These are phyloP conservation scores for Rattus rattus DNA, from an alignment of 2,113 vertebrate species.

Conservation along the genomic window DNA sequence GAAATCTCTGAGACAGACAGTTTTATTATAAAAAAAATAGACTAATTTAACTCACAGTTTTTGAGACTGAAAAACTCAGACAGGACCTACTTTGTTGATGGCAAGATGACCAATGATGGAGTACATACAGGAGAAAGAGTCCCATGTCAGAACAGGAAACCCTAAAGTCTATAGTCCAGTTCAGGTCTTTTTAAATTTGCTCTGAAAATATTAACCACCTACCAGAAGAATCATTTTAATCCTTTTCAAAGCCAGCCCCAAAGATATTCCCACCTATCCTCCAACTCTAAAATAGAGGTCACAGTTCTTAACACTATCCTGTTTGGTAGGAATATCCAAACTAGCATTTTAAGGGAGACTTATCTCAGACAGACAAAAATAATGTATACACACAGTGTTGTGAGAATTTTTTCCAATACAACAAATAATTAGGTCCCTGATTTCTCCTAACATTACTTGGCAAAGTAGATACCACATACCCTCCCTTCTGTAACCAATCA, in stretches of 20 bases:
- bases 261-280: not conserved
- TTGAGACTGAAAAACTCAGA: not conserved
- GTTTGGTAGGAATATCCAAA: not conserved
- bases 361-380: not conserved
- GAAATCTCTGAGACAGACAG: not conserved
- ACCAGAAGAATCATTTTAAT: not conserved
- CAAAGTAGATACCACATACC: not conserved
- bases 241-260: not conserved
- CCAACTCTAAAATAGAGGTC: not conserved
- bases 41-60: not conserved
- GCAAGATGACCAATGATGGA: not conserved
- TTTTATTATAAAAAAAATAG: not conserved
- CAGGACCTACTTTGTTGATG: no score
- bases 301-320: not conserved
- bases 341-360: not conserved
- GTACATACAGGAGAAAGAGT: not conserved
- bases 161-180: not conserved
- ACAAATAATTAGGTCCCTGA: not conserved
- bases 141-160: not conserved
- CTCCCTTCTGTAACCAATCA: not conserved
- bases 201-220: not conserved
- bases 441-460: not conserved
- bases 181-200: not conserved
- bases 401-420: not conserved
- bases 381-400: no score